Evolutionary conservation across 2,113 vertebrate species (phyloP).

Genomic region (Silurus meridionalis): DNA sequence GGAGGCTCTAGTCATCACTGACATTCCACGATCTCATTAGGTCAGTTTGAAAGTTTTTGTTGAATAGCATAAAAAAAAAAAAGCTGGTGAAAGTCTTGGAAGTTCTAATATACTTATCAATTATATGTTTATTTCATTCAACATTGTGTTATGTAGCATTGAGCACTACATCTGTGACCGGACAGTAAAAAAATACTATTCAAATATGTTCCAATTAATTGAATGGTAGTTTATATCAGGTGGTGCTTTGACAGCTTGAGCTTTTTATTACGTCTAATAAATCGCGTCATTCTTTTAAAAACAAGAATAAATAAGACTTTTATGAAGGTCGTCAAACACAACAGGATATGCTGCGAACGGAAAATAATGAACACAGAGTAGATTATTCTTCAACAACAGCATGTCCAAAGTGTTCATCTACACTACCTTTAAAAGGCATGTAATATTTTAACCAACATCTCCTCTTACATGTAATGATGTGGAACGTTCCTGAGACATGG

Average conservation of each 20-base stretch:
- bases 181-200: neutral
- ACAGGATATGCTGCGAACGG: neutral
- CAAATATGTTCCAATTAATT: neutral
- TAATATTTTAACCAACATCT: neutral
- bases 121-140: too few species aligned
- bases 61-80: neutral
- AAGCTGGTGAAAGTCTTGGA: neutral
- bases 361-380: neutral
- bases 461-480: neutral
- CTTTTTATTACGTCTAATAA: neutral
- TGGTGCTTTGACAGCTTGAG: neutral
- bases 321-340: neutral
- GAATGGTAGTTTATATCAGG: neutral
- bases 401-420: neutral
- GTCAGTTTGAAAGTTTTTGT: neutral
- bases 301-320: neutral
- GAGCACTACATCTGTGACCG: neutral
- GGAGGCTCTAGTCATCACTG: neutral
- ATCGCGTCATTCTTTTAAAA: neutral
- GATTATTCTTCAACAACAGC: neutral
- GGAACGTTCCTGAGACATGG: neutral
- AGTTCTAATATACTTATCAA: neutral
- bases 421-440: neutral
- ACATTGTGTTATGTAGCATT: neutral
- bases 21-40: neutral